A percentile compares a stretch with the other conserved stretches of the same genome.
These are phyloP conservation scores for Dicyrtomina minuta DNA, from an alignment of 2,888 invertebrate species.

Conservation along the genomic window DNA sequence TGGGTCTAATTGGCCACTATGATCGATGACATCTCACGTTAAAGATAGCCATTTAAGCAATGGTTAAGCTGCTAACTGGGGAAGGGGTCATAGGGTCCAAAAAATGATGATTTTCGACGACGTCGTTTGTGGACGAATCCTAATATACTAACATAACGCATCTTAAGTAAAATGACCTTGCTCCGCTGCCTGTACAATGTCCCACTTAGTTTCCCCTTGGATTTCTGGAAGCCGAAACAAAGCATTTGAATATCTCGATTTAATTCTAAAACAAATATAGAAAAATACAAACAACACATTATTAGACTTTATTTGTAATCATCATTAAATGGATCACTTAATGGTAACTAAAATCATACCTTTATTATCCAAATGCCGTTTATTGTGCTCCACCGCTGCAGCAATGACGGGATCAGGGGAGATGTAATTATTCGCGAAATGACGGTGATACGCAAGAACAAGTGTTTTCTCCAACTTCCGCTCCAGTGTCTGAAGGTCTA, in stretches of 20 bases:
- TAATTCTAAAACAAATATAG: not conserved
- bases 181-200: conserved; percentile 1
- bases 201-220: not conserved
- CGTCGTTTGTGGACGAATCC: too few species aligned
- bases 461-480: not conserved
- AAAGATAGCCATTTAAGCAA: too few species aligned
- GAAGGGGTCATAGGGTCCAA: too few species aligned
- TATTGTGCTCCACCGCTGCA: not conserved
- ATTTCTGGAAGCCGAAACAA: conserved; percentile 10
- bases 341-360: not conserved
- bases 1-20: too few species aligned
- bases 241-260: conserved; percentile 2
- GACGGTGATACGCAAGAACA: not conserved
- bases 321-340: not conserved
- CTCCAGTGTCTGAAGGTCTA: too few species aligned
- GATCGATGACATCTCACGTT: too few species aligned
- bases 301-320: not conserved
- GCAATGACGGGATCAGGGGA: not conserved
- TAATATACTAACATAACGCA: too few species aligned
- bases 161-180: too few species aligned
- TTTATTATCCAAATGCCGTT: not conserved
- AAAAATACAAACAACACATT: not conserved
- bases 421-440: not conserved
- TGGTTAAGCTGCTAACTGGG: too few species aligned
- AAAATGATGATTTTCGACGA: too few species aligned